These are phyloP conservation scores for Scrobipalpa costella DNA, from an alignment of 2,888 invertebrate genomes.

Conservation along the genomic window DNA sequence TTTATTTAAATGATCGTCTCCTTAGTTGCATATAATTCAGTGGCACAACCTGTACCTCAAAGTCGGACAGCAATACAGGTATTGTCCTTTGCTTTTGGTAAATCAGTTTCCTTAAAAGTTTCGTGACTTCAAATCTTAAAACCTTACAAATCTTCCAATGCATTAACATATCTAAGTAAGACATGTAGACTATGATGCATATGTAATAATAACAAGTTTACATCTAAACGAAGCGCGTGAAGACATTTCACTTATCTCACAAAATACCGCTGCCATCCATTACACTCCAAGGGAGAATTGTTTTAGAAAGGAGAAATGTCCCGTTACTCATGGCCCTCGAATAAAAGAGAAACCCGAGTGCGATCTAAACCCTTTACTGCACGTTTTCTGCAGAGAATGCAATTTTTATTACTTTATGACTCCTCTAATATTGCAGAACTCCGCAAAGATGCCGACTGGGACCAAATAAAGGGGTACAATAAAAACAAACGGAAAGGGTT, in stretches of 20 bases:
- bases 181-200: not conserved
- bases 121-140: not conserved
- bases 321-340: conserved; percentile 59
- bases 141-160: not conserved
- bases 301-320: conserved; percentile 49
- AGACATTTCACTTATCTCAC: conserved; percentile 62
- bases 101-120: too few species aligned
- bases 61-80: too few species aligned
- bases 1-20: too few species aligned
- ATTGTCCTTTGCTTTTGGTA: too few species aligned
- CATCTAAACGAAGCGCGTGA: conserved; percentile 35
- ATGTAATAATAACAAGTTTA: not conserved
- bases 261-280: conserved; percentile 53
- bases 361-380: conserved; percentile 72
- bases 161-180: not conserved
- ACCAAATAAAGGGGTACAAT: conserved; percentile 67
- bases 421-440: conserved; percentile 68
- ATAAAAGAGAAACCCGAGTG: conserved; percentile 67
- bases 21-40: too few species aligned
- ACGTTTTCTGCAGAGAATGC: conserved; percentile 74
- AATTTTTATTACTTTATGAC: conserved; percentile 77
- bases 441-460: conserved; percentile 71
- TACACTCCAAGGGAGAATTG: conserved; percentile 57
- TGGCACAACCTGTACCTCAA: too few species aligned
- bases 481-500: conserved; percentile 81